A percentile compares a stretch with the other conserved stretches of the same genome.
phyloP scores from a whole-genome alignment of 2,797 vertebrate genomes.

The Cygnus olor region DNA sequence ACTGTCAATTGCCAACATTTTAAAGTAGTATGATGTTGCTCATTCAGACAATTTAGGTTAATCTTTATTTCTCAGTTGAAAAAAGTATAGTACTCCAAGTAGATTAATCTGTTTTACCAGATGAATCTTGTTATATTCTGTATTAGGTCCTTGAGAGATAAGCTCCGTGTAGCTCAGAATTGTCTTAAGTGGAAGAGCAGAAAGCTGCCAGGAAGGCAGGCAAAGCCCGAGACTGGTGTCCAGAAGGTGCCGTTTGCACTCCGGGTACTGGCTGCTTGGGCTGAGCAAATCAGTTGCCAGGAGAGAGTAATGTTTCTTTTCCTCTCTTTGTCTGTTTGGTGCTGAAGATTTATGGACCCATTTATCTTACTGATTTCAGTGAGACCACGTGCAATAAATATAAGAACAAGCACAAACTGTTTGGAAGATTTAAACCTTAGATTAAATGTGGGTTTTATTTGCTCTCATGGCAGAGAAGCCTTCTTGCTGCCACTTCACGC shows the following conservation, averaged over 20 bases:
- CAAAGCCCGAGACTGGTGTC: neutral
- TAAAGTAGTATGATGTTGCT: neutral
- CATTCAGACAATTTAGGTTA: neutral
- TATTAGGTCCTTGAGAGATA: neutral
- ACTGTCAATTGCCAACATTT: neutral
- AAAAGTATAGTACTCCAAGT: neutral
- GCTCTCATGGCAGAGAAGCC: neutral
- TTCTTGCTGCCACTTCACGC: neutral
- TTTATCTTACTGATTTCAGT: slow-evolving; percentile 22
- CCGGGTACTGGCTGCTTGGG: neutral
- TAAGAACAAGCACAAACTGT: neutral
- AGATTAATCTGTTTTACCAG: neutral
- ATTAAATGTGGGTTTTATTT: neutral
- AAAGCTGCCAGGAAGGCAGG: neutral
- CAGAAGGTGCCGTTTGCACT: neutral
- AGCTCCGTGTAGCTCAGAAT: neutral
- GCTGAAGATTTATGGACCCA: slow-evolving; percentile 9
- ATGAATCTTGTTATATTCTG: neutral
- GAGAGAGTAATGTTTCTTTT: neutral
- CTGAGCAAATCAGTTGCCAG: neutral
- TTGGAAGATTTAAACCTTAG: neutral
- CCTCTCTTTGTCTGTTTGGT: neutral
- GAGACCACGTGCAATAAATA: neutral
- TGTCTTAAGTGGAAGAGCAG: neutral
- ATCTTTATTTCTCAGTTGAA: neutral